Evolutionary conservation across 2,888 invertebrate genomes (phyloP).

Genomic region (Aleiodes leptofemur): DNA sequence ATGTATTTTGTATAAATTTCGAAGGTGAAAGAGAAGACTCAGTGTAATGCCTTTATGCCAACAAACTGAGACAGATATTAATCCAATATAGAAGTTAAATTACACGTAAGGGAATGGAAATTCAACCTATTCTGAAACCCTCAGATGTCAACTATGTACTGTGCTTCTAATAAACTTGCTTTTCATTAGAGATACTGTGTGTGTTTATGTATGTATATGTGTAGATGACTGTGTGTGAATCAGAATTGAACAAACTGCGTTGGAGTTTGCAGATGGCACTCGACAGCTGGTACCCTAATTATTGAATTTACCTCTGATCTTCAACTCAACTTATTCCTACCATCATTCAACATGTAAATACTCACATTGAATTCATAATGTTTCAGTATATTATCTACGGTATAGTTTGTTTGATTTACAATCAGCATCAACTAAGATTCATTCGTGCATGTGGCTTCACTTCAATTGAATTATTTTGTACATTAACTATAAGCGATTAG

Average conservation of each 20-base stretch:
- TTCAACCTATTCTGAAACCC: slow-evolving; percentile 52
- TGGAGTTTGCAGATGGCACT: slow-evolving; percentile 59
- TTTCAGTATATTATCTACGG: no score
- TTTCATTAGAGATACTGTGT: slow-evolving; percentile 63
- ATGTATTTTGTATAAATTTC: neutral
- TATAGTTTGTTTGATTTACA: neutral
- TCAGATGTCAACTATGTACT: slow-evolving; percentile 43
- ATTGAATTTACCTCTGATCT: slow-evolving; percentile 57
- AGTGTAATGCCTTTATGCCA: slow-evolving; percentile 26
- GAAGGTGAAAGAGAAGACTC: slow-evolving; percentile 10
- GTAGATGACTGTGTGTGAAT: slow-evolving; percentile 52
- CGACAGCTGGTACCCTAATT: slow-evolving; percentile 66
- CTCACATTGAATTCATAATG: neutral
- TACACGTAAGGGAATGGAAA: slow-evolving; percentile 68
- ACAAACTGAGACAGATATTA: slow-evolving; percentile 55
- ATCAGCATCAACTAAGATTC: slow-evolving; percentile 13
- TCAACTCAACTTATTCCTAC: slow-evolving; percentile 42
- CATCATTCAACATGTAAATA: slow-evolving; percentile 1
- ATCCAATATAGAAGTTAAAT: slow-evolving; percentile 68
- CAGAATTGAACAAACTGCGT: slow-evolving; percentile 67
- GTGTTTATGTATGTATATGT: slow-evolving; percentile 41
- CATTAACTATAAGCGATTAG: no score
- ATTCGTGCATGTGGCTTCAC: no score
- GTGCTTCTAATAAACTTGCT: slow-evolving; percentile 67
- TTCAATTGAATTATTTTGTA: no score